phyloP scores from a whole-genome alignment of 1,140 invertebrate genomes.

The Camponotus vicinus region DNA sequence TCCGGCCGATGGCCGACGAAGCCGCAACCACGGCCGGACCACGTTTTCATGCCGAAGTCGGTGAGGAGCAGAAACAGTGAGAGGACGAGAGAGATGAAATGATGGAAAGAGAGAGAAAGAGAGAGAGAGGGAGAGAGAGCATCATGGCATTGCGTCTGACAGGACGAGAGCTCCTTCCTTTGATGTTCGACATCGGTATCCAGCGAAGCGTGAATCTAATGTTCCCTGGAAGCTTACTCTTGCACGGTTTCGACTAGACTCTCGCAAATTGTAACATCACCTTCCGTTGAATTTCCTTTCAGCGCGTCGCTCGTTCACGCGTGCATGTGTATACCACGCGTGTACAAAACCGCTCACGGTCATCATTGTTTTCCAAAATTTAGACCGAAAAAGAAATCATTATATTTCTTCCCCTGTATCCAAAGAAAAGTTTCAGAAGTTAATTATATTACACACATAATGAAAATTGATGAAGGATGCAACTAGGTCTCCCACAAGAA shows the following conservation, averaged over 20 bases:
- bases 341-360: conserved; percentile 22
- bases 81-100: not conserved
- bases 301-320: conserved; percentile 43
- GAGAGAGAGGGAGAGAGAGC: not conserved
- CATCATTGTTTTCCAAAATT: not conserved
- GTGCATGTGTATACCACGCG: conserved; percentile 8
- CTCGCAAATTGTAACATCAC: conserved; percentile 64
- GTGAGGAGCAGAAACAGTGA: conserved; percentile 40
- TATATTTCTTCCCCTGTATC: not conserved
- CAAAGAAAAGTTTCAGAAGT: not conserved
- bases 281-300: conserved; percentile 65
- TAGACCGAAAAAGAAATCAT: conserved; percentile 8
- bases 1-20: conserved; percentile 47
- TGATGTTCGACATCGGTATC: conserved; percentile 64
- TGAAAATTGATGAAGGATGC: not conserved
- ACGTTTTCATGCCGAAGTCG: conserved; percentile 44
- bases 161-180: conserved; percentile 49
- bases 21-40: conserved; percentile 49
- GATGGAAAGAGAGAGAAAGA: not conserved
- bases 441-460: not conserved
- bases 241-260: conserved; percentile 50
- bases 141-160: conserved; percentile 14
- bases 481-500: not conserved
- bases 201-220: conserved; percentile 59
- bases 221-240: conserved; percentile 38